phyloP scores from a whole-genome alignment of 2,113 vertebrate genomes.

The Mohoua ochrocephala region DNA sequence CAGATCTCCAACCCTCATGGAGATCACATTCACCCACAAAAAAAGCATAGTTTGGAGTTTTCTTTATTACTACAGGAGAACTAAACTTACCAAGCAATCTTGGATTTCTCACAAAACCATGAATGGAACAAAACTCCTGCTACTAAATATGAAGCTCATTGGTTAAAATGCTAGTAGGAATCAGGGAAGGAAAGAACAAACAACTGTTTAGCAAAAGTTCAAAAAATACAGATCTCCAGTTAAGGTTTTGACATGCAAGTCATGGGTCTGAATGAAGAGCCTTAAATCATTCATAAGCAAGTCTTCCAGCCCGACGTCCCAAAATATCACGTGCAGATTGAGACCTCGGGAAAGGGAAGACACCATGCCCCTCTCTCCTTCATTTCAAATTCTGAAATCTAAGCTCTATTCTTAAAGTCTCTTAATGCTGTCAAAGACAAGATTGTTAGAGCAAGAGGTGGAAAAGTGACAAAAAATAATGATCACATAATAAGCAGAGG shows the following conservation, averaged over 20 bases:
- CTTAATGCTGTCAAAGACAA: background rate
- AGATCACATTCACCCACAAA: background rate
- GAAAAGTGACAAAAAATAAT: background rate
- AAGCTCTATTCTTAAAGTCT: background rate
- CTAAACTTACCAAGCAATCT: background rate
- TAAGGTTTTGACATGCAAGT: background rate
- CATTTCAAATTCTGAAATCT: background rate
- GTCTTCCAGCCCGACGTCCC: background rate
- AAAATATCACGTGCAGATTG: rapidly evolving
- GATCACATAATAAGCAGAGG: background rate
- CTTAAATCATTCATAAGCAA: background rate
- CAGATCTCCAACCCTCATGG: background rate
- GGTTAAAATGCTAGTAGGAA: background rate
- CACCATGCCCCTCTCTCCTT: background rate
- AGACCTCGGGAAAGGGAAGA: background rate
- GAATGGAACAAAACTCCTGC: background rate
- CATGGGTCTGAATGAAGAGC: background rate
- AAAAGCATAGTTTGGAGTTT: background rate
- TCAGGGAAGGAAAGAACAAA: background rate
- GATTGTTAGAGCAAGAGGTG: background rate
- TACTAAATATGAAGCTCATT: background rate
- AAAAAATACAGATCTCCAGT: background rate
- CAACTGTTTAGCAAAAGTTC: background rate
- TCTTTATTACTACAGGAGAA: background rate
- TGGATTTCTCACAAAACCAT: background rate